Conservation (phyloP, 2,888 invertebrate genomes). For the Tinea pellionella region DNA sequence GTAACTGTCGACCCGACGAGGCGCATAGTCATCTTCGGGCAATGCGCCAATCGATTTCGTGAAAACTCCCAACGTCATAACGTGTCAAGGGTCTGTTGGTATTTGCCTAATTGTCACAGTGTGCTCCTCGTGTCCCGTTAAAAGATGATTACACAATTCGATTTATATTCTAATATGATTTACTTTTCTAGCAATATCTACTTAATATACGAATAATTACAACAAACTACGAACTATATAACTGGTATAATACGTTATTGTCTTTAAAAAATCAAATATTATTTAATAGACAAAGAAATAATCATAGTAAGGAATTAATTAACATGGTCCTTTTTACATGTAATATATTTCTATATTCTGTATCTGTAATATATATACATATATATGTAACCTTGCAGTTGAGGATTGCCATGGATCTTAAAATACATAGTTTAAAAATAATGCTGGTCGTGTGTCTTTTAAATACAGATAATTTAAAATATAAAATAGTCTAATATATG, state of each 20-base stretch:
- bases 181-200: too few species aligned
- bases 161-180: background rate
- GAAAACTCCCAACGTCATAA: slow-evolving; percentile 25
- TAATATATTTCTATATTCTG: too few species aligned
- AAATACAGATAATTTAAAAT: slow-evolving; percentile 24
- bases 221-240: too few species aligned
- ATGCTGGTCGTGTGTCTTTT: background rate
- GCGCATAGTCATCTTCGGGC: slow-evolving; percentile 25
- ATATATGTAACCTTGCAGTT: too few species aligned
- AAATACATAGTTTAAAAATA: slow-evolving; percentile 14
- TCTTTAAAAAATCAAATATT: too few species aligned
- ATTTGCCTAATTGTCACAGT: background rate
- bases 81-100: slow-evolving; percentile 30
- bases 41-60: slow-evolving; percentile 39
- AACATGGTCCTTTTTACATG: too few species aligned
- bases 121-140: background rate
- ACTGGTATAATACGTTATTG: too few species aligned
- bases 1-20: background rate
- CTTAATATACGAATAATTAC: too few species aligned
- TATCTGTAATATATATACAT: too few species aligned
- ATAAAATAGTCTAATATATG: slow-evolving; percentile 2
- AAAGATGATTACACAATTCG: background rate
- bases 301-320: too few species aligned
- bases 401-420: background rate
- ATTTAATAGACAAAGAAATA: too few species aligned